Percentiles rank a stretch among this genome's conserved stretches.
phyloP scores from a whole-genome alignment of 2,888 invertebrate species.

The Gastrophysa polygoni region DNA sequence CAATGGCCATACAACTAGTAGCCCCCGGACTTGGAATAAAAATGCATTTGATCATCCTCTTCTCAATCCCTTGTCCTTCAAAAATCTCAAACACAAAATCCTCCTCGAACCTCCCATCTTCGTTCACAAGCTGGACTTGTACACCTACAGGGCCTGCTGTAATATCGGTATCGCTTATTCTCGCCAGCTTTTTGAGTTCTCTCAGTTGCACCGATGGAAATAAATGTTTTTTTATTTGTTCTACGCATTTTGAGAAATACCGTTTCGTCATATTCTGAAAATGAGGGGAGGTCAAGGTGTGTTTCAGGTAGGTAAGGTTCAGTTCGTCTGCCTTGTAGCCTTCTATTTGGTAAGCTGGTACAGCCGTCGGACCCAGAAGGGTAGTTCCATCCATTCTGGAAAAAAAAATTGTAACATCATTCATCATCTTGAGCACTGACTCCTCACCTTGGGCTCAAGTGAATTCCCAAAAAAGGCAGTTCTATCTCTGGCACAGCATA shows the following conservation, averaged over 20 bases:
- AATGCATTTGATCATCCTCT: constrained; percentile 85
- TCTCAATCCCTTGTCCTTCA: constrained; percentile 71
- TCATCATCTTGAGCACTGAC: too few relatives aligned
- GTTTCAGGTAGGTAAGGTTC: constrained; percentile 70
- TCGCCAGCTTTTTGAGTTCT: constrained; percentile 37
- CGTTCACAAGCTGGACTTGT: constrained; percentile 88
- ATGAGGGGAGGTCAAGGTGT: constrained; percentile 71
- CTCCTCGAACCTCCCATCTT: constrained; percentile 84
- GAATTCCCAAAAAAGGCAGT: constrained; percentile 94
- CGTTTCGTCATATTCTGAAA: constrained; percentile 80
- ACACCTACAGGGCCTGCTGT: constrained; percentile 83
- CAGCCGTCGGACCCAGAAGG: constrained; percentile 94
- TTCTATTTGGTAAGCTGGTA: constrained; percentile 89
- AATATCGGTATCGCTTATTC: constrained; percentile 22
- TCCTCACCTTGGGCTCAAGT: constrained; percentile 81
- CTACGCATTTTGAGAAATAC: constrained; percentile 77
- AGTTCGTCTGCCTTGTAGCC: constrained; percentile 72
- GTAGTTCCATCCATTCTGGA: constrained; percentile 79
- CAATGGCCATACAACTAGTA: constrained; percentile 93
- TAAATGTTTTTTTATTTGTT: constrained; percentile 79
- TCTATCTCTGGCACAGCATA: constrained; percentile 98
- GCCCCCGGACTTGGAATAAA: constrained; percentile 97
- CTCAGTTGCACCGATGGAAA: constrained; percentile 64
- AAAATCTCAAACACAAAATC: constrained; percentile 91
- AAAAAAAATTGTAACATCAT: not conserved